A percentile compares a stretch with the other conserved stretches of the same genome.
Evolutionary conservation across 2,888 invertebrate species (phyloP).

Genomic region (Merodon equestris): DNA sequence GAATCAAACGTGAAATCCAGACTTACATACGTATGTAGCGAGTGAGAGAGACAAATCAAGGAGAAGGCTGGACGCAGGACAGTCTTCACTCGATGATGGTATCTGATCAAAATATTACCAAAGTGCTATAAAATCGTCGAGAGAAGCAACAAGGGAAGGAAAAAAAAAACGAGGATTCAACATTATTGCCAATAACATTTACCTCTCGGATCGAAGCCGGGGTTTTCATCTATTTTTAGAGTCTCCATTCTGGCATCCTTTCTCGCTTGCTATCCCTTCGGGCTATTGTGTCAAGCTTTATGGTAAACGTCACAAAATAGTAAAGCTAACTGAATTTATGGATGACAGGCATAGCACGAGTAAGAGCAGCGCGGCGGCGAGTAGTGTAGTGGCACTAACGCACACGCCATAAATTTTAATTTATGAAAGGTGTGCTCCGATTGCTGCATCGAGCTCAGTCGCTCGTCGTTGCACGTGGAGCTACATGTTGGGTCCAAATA

Average conservation of each 20-base stretch:
- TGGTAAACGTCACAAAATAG: constrained; percentile 62
- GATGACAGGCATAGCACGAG: constrained; percentile 36
- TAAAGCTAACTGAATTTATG: constrained; percentile 68
- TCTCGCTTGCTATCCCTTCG: constrained; percentile 20
- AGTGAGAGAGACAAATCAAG: no score
- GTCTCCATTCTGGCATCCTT: constrained; percentile 4
- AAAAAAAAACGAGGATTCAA: neutral
- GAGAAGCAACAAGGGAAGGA: neutral
- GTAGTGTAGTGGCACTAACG: constrained; percentile 65
- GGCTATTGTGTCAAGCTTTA: constrained; percentile 64
- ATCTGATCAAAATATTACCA: constrained; percentile 66
- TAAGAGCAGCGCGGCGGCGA: no score
- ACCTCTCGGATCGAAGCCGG: constrained; percentile 29
- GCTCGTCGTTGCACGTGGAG: constrained; percentile 1
- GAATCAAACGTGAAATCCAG: constrained; percentile 13
- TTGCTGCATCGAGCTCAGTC: neutral
- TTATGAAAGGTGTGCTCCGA: constrained; percentile 53
- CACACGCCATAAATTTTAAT: constrained; percentile 64
- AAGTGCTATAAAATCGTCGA: constrained; percentile 39
- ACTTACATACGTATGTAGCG: constrained; percentile 51
- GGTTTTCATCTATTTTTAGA: constrained; percentile 39
- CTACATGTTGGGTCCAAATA: constrained; percentile 53
- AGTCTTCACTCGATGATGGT: constrained; percentile 50
- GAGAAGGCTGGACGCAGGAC: no score
- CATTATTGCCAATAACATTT: constrained; percentile 56